Conservation (phyloP, 2,888 invertebrate genomes). For the Fragum sueziense region DNA sequence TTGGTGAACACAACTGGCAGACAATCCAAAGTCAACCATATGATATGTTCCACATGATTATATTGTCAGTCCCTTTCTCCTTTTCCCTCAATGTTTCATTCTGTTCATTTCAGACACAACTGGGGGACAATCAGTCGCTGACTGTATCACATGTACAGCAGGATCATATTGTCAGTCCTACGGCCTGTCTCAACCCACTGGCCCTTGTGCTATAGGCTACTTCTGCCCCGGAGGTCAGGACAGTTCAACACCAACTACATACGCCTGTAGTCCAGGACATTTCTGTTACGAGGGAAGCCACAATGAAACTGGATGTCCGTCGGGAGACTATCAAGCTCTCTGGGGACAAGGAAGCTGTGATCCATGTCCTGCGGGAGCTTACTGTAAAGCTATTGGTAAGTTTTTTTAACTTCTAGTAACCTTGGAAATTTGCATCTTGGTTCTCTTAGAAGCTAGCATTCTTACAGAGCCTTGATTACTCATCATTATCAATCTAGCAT, state of each 20-base stretch:
- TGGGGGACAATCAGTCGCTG: conserved; percentile 70
- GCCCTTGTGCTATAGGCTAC: conserved; percentile 76
- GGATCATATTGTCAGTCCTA: conserved; percentile 78
- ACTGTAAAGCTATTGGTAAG: conserved; percentile 78
- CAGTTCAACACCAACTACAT: conserved; percentile 67
- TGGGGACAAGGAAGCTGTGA: conserved; percentile 77
- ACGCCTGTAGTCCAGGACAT: conserved; percentile 79
- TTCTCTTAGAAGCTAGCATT: too few relatives aligned
- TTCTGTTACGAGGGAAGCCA: conserved; percentile 78
- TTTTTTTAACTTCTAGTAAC: too few relatives aligned
- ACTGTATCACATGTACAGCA: conserved; percentile 77
- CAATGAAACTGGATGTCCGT: conserved; percentile 80
- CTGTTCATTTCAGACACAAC: conserved; percentile 68
- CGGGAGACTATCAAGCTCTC: conserved; percentile 79
- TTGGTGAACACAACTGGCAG: too few relatives aligned
- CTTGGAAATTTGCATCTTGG: too few relatives aligned
- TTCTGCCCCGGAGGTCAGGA: conserved; percentile 79
- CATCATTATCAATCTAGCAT: too few relatives aligned
- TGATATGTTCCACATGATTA: too few relatives aligned
- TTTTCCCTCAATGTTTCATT: too few relatives aligned
- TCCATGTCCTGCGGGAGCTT: conserved; percentile 77
- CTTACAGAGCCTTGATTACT: too few relatives aligned
- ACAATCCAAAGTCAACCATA: too few relatives aligned
- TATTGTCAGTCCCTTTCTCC: too few relatives aligned
- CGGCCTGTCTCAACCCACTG: conserved; percentile 73